These are phyloP conservation scores for Ficedula albicollis DNA, from an alignment of 2,797 vertebrate genomes.

Conservation along the genomic window DNA sequence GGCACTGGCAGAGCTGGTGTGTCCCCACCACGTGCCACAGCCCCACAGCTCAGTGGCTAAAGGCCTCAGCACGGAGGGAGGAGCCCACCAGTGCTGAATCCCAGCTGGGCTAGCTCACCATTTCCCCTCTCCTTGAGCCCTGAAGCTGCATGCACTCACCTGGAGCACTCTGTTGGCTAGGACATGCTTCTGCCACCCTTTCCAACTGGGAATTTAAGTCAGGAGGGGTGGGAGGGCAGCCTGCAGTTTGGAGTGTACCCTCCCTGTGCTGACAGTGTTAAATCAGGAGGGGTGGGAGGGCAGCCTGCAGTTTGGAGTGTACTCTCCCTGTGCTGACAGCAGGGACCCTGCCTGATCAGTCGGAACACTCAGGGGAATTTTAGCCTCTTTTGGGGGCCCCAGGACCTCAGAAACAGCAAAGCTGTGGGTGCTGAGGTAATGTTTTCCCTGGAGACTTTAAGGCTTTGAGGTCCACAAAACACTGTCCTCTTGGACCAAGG, in stretches of 20 bases:
- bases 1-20: rapidly evolving
- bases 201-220: neutral
- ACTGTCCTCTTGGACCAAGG: neutral
- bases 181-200: neutral
- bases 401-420: neutral
- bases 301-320: too few species aligned
- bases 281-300: neutral
- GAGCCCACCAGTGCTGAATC: neutral
- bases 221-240: neutral
- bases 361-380: neutral
- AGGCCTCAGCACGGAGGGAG: neutral
- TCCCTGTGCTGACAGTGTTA: neutral
- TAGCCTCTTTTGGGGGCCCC: neutral
- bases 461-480: neutral
- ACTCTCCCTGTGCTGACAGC: neutral
- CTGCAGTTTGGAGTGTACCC: rapidly evolving
- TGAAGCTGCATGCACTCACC: neutral
- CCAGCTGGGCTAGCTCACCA: neutral
- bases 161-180: neutral
- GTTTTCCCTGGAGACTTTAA: neutral
- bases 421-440: neutral
- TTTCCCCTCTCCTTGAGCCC: neutral
- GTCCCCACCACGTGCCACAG: rapidly evolving
- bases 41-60: neutral
- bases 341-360: neutral